Base-by-base conservation (phyloP, 2,797 vertebrate species). In the Megalops cyprinoides region DNA sequence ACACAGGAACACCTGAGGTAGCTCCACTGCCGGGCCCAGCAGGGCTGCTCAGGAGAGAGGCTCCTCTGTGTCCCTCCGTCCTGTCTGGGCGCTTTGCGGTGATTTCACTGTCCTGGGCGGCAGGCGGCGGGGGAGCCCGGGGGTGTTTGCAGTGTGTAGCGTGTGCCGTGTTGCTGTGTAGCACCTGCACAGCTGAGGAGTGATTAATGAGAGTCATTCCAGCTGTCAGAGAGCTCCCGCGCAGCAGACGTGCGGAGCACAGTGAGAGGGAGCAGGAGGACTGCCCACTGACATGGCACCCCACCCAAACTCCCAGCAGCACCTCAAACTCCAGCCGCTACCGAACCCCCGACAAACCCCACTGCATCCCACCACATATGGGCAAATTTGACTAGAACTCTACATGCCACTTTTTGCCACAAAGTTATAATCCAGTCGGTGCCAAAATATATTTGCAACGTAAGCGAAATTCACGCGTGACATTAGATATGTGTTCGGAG, bases 121-220 rank as follows among this genome's bases (percentile, higher is more conserved):
- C 49, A 42, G 48, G 39, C 53, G 39, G 37, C 34, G 2, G 51
- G 77, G 56, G 14, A 8, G 12, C 44, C 46, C 9, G 37, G 23
- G 1, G 67, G 39, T 51, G n/a, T 9, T 5, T 34, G 39, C 46
- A 14, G 49, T 9, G 25, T 7, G 9, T 42, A 23, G 39, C 51
- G 15, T 53, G 15, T 14, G 18, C 28, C 9, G 39, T 25, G 15
- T 5, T 65, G 23, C 71, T 74, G 65, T 31, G 56, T 39, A 53
- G 44, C 81, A 79, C 77, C 55, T 75, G 73, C 62, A 81, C 23
- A 46, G 28, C 10, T 62, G 71, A 49, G 56, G n/a, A 28, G 31
- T 79, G 77, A 82, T 79, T 79, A 82, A 82, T 76, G 76, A 81
- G 71, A 56, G 65, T 25, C 49, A 79, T 78, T 76, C 71, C 60